phyloP scores from a whole-genome alignment of 2,888 invertebrate species.

The Calameuta idolon region DNA sequence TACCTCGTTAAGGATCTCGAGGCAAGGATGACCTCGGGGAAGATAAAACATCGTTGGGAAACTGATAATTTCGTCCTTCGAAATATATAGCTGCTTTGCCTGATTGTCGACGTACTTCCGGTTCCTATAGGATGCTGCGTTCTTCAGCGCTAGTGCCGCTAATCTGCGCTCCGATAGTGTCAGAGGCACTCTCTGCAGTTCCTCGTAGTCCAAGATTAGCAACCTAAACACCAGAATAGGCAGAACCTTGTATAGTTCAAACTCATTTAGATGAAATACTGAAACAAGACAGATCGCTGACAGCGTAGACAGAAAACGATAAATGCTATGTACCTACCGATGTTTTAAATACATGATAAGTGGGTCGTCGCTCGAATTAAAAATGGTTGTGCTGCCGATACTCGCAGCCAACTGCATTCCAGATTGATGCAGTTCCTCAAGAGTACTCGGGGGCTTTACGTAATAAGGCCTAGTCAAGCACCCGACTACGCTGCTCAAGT shows the following conservation, averaged over 20 bases:
- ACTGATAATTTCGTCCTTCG: not conserved
- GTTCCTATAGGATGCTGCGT: not conserved
- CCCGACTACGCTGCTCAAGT: not conserved
- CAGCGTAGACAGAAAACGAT: too few relatives aligned
- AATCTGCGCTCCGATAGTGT: not conserved
- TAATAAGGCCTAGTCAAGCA: not conserved
- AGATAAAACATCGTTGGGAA: conserved; percentile 2
- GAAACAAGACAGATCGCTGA: too few relatives aligned
- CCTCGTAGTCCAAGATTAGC: not conserved
- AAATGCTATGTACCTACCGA: too few relatives aligned
- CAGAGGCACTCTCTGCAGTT: not conserved
- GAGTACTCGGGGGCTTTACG: not conserved
- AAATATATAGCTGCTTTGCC: not conserved
- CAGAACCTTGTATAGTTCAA: too few relatives aligned
- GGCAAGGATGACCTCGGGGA: conserved; percentile 1
- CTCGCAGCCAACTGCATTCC: not conserved
- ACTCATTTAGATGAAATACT: too few relatives aligned
- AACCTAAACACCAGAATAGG: not conserved
- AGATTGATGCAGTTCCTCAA: not conserved
- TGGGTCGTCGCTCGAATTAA: too few relatives aligned
- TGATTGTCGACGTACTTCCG: not conserved
- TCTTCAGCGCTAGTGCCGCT: not conserved
- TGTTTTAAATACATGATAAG: too few relatives aligned
- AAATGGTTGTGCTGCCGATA: not conserved
- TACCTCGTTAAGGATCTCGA: not conserved